phyloP scores from a whole-genome alignment of 2,888 invertebrate species.

The Mesorhabditis belari region DNA sequence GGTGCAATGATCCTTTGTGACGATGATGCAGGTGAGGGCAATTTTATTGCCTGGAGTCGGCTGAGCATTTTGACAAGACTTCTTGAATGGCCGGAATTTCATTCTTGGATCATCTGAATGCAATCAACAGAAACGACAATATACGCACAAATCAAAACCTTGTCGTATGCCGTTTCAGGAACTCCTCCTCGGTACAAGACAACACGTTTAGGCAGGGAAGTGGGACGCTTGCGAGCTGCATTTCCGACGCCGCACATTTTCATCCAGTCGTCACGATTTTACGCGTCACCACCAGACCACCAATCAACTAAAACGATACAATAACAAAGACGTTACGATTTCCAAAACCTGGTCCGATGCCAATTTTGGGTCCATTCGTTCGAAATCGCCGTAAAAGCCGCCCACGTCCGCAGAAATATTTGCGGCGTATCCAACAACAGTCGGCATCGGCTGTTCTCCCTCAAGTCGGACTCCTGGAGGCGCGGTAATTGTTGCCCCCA shows the following conservation, averaged over 20 bases:
- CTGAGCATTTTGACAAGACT: slow-evolving; percentile 8
- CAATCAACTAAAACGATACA: too few relatives aligned
- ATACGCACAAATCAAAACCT: slow-evolving; percentile 7
- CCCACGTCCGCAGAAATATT: not conserved
- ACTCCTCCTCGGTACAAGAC: slow-evolving; percentile 36
- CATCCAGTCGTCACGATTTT: not conserved
- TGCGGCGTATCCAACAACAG: not conserved
- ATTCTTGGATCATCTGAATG: slow-evolving; percentile 23
- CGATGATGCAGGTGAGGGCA: slow-evolving; percentile 36
- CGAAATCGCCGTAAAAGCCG: not conserved
- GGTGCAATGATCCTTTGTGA: slow-evolving; percentile 34
- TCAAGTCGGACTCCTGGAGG: not conserved
- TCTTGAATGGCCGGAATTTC: slow-evolving; percentile 35
- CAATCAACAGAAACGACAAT: too few relatives aligned
- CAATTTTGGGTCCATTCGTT: too few relatives aligned
- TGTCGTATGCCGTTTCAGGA: slow-evolving; percentile 26
- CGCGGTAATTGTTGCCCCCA: not conserved
- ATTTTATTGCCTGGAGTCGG: slow-evolving; percentile 6
- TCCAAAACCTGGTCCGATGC: too few relatives aligned
- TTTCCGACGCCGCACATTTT: too few relatives aligned
- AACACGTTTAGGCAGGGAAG: slow-evolving; percentile 20
- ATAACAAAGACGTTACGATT: too few relatives aligned
- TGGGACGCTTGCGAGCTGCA: too few relatives aligned
- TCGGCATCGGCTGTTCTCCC: not conserved
- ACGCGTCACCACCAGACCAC: not conserved